Conservation (phyloP, 2,797 vertebrate species). For the Hippopotamyrus pictus region DNA sequence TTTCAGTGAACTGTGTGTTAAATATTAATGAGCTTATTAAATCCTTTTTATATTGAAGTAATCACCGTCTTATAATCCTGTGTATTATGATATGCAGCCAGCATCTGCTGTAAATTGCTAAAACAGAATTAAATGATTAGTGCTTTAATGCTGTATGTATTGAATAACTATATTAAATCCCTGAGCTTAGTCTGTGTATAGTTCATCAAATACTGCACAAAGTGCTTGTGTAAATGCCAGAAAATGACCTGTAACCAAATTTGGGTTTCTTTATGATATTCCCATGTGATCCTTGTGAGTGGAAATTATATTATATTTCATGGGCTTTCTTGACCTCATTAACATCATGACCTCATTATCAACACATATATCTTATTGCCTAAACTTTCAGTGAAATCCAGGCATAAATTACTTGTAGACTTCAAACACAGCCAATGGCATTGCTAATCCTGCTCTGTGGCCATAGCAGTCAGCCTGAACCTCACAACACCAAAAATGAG, state of each 20-base stretch:
- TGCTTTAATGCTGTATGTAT: not conserved
- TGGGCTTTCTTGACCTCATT: not conserved
- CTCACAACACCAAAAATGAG: not conserved
- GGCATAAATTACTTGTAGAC: not conserved
- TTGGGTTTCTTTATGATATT: not conserved
- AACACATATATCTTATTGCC: not conserved
- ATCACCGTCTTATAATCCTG: not conserved
- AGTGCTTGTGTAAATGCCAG: not conserved
- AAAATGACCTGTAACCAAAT: not conserved
- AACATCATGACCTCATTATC: not conserved
- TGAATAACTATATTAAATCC: not conserved
- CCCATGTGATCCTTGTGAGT: not conserved
- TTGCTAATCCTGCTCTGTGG: not conserved
- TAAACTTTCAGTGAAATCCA: not conserved
- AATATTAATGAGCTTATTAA: slow-evolving; percentile 18
- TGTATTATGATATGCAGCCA: not conserved
- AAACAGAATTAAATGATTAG: not conserved
- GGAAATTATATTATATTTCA: not conserved
- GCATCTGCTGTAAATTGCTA: not conserved
- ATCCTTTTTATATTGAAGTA: not conserved
- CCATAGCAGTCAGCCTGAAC: not conserved
- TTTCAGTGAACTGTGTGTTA: not conserved
- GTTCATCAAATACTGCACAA: not conserved
- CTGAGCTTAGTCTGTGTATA: not conserved
- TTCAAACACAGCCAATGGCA: not conserved